Evolutionary conservation across 2,797 vertebrate genomes (phyloP).

Genomic region (Falco peregrinus): DNA sequence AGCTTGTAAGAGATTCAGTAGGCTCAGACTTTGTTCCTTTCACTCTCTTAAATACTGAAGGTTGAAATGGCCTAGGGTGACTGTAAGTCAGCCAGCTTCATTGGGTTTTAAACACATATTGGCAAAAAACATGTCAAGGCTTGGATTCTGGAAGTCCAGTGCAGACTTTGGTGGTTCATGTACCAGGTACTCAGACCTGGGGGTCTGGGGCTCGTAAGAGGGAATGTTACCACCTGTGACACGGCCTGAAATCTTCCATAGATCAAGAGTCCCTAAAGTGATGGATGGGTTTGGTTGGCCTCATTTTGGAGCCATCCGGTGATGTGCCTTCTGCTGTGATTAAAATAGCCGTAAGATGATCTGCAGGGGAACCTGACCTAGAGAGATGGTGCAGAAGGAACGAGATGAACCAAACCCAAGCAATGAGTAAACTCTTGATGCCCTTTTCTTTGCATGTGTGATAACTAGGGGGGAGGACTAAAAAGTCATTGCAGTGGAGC

Average conservation of each 20-base stretch:
- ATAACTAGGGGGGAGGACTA: neutral
- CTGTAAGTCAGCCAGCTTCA: neutral
- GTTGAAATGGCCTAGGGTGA: neutral
- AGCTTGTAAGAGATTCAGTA: neutral
- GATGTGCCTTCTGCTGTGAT: neutral
- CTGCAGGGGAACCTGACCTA: neutral
- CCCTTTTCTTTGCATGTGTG: neutral
- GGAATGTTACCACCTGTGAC: neutral
- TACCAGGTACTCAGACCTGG: neutral
- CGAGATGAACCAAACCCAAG: neutral
- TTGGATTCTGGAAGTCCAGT: neutral
- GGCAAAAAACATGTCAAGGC: neutral
- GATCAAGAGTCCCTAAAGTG: neutral
- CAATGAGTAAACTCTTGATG: neutral
- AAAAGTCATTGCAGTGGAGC: neutral
- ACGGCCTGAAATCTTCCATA: neutral
- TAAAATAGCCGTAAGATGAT: neutral
- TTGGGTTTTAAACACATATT: neutral
- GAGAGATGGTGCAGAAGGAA: neutral
- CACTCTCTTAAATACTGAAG: neutral
- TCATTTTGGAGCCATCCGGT: accelerated
- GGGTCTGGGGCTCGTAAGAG: accelerated
- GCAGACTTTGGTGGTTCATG: neutral
- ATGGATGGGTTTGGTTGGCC: neutral
- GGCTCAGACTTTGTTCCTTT: neutral